phyloP scores from a whole-genome alignment of 2,888 invertebrate genomes.

The Frankliniella fusca region DNA sequence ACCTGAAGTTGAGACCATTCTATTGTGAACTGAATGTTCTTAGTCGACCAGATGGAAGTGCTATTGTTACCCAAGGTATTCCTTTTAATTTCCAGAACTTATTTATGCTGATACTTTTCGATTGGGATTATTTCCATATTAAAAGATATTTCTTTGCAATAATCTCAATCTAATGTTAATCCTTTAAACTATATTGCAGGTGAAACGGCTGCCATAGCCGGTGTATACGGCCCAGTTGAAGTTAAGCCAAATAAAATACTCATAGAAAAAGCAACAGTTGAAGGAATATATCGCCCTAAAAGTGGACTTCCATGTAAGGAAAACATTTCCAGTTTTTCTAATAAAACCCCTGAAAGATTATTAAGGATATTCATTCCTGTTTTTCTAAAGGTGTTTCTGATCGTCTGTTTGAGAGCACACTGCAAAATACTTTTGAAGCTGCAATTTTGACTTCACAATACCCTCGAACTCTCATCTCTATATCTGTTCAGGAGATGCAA shows the following conservation, averaged over 20 bases:
- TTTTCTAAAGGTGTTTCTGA: slow-evolving; percentile 56
- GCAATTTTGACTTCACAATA: slow-evolving; percentile 66
- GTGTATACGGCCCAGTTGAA: slow-evolving; percentile 80
- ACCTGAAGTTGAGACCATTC: neutral
- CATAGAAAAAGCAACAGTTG: slow-evolving; percentile 73
- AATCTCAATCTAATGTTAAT: neutral
- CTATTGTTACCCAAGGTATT: slow-evolving; percentile 69
- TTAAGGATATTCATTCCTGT: slow-evolving; percentile 28
- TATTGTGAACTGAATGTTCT: slow-evolving; percentile 66
- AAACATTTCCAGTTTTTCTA: slow-evolving; percentile 13
- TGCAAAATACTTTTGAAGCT: slow-evolving; percentile 72
- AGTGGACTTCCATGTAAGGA: slow-evolving; percentile 63
- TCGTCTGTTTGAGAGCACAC: slow-evolving; percentile 67
- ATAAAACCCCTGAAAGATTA: neutral
- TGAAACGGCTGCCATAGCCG: slow-evolving; percentile 69
- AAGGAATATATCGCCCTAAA: slow-evolving; percentile 72
- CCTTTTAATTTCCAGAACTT: neutral
- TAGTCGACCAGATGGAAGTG: slow-evolving; percentile 73
- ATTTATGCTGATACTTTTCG: slow-evolving; percentile 31
- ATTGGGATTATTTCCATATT: slow-evolving; percentile 34
- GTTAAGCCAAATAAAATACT: slow-evolving; percentile 69
- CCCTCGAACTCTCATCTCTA: slow-evolving; percentile 72
- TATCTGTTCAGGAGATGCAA: slow-evolving; percentile 83
- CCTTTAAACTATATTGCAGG: slow-evolving; percentile 53
- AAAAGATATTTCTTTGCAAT: slow-evolving; percentile 24